Percentiles rank a stretch among this genome's conserved stretches.
These are phyloP conservation scores for Xestobium rufovillosum DNA, from an alignment of 2,888 invertebrate species.

Conservation along the genomic window DNA sequence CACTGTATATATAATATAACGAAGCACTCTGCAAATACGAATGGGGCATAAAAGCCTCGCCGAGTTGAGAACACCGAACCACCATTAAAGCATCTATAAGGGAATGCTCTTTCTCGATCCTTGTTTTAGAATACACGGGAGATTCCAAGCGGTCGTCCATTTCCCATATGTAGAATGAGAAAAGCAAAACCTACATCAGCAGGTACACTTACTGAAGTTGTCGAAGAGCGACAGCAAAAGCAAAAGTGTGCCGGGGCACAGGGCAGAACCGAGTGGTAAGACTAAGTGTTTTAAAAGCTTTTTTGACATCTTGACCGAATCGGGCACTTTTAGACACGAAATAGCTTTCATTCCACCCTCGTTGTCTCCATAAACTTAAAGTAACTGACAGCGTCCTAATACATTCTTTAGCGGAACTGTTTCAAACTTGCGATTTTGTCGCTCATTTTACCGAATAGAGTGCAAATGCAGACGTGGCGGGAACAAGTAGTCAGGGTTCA, in stretches of 20 bases:
- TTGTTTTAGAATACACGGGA: constrained; percentile 38
- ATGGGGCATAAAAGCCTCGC: constrained; percentile 28
- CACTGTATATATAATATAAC: constrained; percentile 23
- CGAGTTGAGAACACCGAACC: constrained; percentile 33
- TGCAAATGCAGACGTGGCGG: background rate
- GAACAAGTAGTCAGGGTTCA: constrained; percentile 20
- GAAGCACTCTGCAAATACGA: constrained; percentile 26
- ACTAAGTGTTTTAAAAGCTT: constrained; percentile 48
- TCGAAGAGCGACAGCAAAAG: no score
- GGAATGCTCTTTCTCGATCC: constrained; percentile 36
- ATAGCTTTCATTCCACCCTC: constrained; percentile 43
- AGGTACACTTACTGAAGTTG: constrained; percentile 23
- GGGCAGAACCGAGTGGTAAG: constrained; percentile 25
- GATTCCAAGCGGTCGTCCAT: constrained; percentile 27
- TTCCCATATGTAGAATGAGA: constrained; percentile 25
- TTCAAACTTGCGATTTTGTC: no score
- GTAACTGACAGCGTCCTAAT: no score
- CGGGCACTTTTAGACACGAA: constrained; percentile 45
- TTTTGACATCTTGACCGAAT: constrained; percentile 47
- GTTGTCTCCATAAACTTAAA: constrained; percentile 29
- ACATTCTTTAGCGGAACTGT: no score
- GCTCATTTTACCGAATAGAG: background rate
- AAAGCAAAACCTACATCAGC: no score
- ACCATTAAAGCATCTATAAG: constrained; percentile 36
- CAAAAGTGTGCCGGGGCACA: background rate